Conservation (phyloP, 2,888 invertebrate genomes). For the Fabriciana adippe region DNA sequence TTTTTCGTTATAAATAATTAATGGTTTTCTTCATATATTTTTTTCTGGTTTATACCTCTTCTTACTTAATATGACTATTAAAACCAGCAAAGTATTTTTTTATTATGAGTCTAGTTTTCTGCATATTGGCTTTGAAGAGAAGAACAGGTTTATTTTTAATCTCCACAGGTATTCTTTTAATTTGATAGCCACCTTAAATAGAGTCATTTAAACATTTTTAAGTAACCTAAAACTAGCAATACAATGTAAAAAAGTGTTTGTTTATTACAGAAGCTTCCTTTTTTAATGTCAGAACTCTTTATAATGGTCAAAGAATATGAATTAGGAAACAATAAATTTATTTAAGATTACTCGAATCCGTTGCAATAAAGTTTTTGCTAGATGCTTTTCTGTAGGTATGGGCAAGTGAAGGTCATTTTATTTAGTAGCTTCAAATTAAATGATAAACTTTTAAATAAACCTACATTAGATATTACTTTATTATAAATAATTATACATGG, state of each 20-base stretch:
- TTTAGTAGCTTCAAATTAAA: not conserved
- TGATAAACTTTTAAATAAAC: not conserved
- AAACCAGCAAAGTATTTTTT: too few relatives aligned
- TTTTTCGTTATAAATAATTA: too few relatives aligned
- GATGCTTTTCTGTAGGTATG: not conserved
- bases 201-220: constrained; percentile 1
- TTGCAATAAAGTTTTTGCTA: constrained; percentile 5
- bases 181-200: too few relatives aligned
- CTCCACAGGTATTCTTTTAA: too few relatives aligned
- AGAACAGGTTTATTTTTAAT: too few relatives aligned
- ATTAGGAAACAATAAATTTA: constrained; percentile 12
- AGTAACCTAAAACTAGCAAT: not conserved
- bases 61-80: too few relatives aligned
- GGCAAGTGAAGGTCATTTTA: constrained; percentile 9
- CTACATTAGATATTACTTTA: not conserved
- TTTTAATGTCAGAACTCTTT: not conserved
- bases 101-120: too few relatives aligned
- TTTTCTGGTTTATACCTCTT: too few relatives aligned
- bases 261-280: not conserved
- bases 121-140: too few relatives aligned
- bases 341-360: not conserved
- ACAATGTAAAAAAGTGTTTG: not conserved
- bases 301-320: not conserved
- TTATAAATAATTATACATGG: too few relatives aligned
- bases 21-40: too few relatives aligned